Evolutionary conservation across 2,797 vertebrate genomes (phyloP).

Genomic region (Hyperoplus immaculatus): DNA sequence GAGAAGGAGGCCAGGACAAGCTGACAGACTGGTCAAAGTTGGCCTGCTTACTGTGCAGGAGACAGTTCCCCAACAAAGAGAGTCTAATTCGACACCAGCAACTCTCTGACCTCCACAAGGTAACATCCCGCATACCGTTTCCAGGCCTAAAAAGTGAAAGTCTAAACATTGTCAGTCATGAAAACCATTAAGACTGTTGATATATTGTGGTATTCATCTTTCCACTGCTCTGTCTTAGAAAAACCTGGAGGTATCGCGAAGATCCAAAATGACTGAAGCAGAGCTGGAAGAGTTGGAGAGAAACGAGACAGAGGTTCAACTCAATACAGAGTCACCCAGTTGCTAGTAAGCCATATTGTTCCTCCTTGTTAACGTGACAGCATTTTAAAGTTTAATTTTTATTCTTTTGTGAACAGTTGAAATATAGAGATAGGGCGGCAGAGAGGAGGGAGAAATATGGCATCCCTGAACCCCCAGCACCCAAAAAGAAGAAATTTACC

Average conservation of each 20-base stretch:
- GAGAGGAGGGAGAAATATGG: constrained; percentile 98
- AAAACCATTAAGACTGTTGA: neutral
- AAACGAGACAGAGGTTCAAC: constrained; percentile 93
- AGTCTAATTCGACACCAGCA: constrained; percentile 94
- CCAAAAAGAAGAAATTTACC: constrained; percentile 95
- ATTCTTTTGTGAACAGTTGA: constrained; percentile 85
- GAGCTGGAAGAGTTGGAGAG: constrained; percentile 96
- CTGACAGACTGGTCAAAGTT: constrained; percentile 97
- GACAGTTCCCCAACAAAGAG: constrained; percentile 97
- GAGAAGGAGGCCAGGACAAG: constrained; percentile 89
- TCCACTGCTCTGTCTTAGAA: constrained; percentile 84
- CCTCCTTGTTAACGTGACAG: neutral
- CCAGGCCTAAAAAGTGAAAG: neutral
- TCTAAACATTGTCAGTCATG: neutral
- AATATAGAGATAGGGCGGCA: constrained; percentile 97
- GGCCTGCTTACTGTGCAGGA: constrained; percentile 96
- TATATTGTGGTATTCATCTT: neutral
- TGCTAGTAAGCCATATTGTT: neutral
- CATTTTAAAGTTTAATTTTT: neutral
- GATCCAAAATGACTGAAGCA: constrained; percentile 92
- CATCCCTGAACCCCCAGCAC: constrained; percentile 95
- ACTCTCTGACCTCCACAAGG: constrained; percentile 98
- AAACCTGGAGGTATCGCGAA: constrained; percentile 95
- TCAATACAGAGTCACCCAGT: neutral
- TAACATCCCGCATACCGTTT: constrained; percentile 59